Percentiles rank a stretch among this genome's conserved stretches.
phyloP scores from a whole-genome alignment of 2,797 vertebrate genomes.

The Coregonus sp. region DNA sequence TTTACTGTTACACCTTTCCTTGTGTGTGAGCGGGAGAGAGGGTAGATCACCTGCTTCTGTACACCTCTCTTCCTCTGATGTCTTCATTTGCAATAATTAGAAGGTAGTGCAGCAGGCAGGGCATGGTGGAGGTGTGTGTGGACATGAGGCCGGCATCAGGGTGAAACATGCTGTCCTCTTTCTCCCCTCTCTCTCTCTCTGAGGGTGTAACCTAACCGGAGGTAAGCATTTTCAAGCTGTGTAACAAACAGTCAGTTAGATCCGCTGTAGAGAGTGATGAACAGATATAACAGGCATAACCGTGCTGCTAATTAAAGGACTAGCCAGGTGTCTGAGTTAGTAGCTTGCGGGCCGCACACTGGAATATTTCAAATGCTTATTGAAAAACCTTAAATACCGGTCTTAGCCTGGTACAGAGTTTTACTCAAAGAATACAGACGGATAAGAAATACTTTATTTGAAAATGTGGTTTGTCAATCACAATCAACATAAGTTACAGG shows the following conservation, averaged over 20 bases:
- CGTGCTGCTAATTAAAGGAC: no score
- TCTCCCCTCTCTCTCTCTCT: slow-evolving; percentile 22
- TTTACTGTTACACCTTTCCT: neutral
- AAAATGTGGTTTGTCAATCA: no score
- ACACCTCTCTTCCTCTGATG: slow-evolving; percentile 19
- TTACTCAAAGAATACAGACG: slow-evolving; percentile 33
- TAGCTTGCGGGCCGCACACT: no score
- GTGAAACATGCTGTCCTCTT: slow-evolving; percentile 42
- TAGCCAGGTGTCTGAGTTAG: no score
- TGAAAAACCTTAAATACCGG: no score
- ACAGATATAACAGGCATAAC: no score
- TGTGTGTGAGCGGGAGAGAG: slow-evolving; percentile 9
- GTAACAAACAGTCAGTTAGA: no score
- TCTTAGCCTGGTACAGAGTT: neutral
- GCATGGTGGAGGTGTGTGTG: slow-evolving; percentile 27
- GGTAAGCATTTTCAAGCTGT: no score
- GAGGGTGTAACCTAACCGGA: slow-evolving; percentile 54
- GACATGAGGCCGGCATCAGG: slow-evolving; percentile 19
- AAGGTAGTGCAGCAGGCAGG: slow-evolving; percentile 42
- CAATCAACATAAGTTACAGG: neutral
- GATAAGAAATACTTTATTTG: neutral
- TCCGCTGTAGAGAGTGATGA: no score
- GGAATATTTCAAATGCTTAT: no score
- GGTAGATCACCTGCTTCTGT: neutral
- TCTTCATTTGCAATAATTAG: slow-evolving; percentile 62